Evolutionary conservation across 2,113 vertebrate species (phyloP), one percentile per base, ranked within the genome.

Genomic region (Ailurus styani): DNA sequence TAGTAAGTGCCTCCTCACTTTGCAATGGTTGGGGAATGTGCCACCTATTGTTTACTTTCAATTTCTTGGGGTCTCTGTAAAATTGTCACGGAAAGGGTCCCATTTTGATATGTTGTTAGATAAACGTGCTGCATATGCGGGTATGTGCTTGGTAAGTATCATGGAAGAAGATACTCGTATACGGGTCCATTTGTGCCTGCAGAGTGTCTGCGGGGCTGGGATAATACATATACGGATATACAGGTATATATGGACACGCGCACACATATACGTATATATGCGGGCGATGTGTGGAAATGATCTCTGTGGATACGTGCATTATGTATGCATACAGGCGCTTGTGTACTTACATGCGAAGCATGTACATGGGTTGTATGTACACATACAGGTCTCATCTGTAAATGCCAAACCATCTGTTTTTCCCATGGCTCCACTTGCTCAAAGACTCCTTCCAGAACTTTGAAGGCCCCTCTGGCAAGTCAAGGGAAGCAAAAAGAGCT

Each of bases 251-350:
- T 72, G 29, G 31, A 66, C 62, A 66, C 6, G 29, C 25, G 52
- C 14, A 5, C 9, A 34, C 0, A 54, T 47, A 66, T 11, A 13
- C 4, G 0, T 60, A 7, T 8, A 14, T 40, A 55, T 50, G 23
- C 27, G 50, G 25, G 27, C 0, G 18, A 31, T 21, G 1, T 15
- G 29, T 3, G 21, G 34, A 10, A 8, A 18, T 12, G 29, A 60
- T 13, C 7, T 11, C 73, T 77, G 57, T 8, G 14, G 37, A 25
- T 64, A 25, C 10, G 2, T 3, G 14, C 14, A 27, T 7, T 11
- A 15, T 40, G 18, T 25, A 14, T 17, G 13, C 29, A 6, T 3
- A 25, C 40, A 31, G 29, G 0, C 1, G 0, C 45, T 62, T 64
- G 13, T 72, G 52, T 2, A 4, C 29, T 4, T 31, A 12, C 3